phyloP scores from a whole-genome alignment of 1,140 invertebrate species.

The Mactra quadrangularis region DNA sequence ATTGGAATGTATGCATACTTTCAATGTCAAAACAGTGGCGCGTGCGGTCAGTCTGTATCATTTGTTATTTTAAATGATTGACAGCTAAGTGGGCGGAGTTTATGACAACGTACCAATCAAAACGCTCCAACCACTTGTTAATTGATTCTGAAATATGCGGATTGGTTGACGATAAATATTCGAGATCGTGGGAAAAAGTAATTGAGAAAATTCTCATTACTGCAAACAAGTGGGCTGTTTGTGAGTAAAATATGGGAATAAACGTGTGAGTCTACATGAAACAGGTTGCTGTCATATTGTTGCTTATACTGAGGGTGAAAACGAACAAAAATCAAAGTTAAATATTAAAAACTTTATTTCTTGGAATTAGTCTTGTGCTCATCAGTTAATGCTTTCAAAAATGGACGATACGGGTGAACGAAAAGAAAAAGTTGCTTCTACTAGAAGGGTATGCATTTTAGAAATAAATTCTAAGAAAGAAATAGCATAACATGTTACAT shows the following conservation, averaged over 20 bases:
- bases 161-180: conserved; percentile 60
- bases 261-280: conserved; percentile 6
- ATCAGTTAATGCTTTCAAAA: not conserved
- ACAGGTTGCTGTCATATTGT: conserved; percentile 24
- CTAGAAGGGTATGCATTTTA: conserved; percentile 4
- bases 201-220: conserved; percentile 69
- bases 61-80: conserved; percentile 40
- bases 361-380: not conserved
- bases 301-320: not conserved
- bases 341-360: not conserved
- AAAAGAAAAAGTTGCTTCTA: conserved; percentile 29
- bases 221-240: conserved; percentile 42
- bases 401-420: conserved; percentile 22
- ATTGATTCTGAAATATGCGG: conserved; percentile 19
- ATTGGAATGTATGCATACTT: conserved; percentile 27
- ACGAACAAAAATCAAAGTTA: not conserved
- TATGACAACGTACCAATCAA: conserved; percentile 56
- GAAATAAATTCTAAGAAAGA: not conserved
- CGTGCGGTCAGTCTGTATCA: conserved; percentile 64
- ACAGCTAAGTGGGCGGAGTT: conserved; percentile 53
- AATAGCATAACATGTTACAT: no score
- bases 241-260: conserved; percentile 33
- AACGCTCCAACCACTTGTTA: conserved; percentile 63
- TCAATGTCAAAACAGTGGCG: conserved; percentile 40
- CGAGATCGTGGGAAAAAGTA: conserved; percentile 65